Evolutionary conservation across 2,113 vertebrate genomes (phyloP).

Genomic region (Prunella fulvescens): DNA sequence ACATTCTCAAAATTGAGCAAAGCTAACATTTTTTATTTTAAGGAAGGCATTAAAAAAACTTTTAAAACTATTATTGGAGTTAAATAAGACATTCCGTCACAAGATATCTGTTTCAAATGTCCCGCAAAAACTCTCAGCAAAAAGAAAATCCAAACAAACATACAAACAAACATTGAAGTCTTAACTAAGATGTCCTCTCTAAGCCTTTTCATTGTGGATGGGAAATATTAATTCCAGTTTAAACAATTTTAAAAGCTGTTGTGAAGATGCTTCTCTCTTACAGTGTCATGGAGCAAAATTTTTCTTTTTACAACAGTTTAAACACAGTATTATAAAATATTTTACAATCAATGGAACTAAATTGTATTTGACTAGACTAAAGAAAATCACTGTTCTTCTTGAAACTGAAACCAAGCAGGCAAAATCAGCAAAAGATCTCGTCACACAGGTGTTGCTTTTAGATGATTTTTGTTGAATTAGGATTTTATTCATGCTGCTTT

Average conservation of each 20-base stretch:
- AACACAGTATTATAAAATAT: background rate
- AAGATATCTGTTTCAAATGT: background rate
- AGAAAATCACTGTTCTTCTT: background rate
- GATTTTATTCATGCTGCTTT: background rate
- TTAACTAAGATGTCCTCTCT: background rate
- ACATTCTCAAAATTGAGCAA: background rate
- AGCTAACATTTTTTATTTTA: background rate
- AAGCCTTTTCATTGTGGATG: background rate
- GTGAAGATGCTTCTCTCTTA: background rate
- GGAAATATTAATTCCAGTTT: background rate
- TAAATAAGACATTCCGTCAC: background rate
- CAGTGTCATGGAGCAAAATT: background rate
- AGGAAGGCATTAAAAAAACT: rapidly evolving
- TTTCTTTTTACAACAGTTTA: background rate
- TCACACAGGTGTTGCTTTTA: background rate
- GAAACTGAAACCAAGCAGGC: background rate
- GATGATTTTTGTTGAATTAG: background rate
- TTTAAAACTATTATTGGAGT: background rate
- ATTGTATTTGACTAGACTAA: background rate
- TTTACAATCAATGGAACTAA: background rate
- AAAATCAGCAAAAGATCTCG: background rate
- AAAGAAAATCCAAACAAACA: background rate
- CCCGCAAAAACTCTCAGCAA: background rate
- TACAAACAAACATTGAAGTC: rapidly evolving
- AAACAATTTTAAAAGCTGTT: background rate